A percentile compares a stretch with the other conserved stretches of the same genome.
These are phyloP conservation scores for Tetraneura akinire DNA, from an alignment of 1,140 invertebrate species.

Conservation along the genomic window DNA sequence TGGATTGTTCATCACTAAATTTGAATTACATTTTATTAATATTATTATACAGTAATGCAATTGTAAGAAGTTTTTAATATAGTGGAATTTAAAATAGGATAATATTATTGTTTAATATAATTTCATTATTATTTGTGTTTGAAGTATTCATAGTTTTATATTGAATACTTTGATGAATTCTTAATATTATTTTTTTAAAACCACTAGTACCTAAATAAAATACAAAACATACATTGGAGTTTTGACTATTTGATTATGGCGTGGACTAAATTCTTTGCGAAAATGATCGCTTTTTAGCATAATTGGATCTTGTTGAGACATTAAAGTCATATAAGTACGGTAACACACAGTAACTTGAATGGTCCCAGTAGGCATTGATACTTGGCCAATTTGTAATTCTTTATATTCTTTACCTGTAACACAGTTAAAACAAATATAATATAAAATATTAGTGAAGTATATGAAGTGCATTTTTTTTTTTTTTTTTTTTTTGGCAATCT, in stretches of 20 bases:
- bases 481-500: conserved; percentile 26
- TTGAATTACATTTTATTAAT: background rate
- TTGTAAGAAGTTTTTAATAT: background rate
- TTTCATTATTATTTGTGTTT: background rate
- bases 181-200: background rate
- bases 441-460: conserved; percentile 49
- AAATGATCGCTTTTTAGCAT: conserved; percentile 92
- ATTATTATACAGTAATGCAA: background rate
- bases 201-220: background rate
- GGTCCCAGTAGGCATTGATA: conserved; percentile 80
- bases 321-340: conserved; percentile 85
- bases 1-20: conserved; percentile 32
- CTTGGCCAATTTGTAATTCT: conserved; percentile 75
- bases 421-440: conserved; percentile 54
- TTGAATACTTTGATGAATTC: background rate
- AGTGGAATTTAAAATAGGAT: background rate
- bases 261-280: conserved; percentile 72
- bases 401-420: conserved; percentile 70
- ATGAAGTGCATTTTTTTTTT: background rate
- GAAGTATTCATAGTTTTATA: background rate
- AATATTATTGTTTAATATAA: background rate
- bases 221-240: conserved; percentile 63
- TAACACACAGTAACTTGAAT: conserved; percentile 78
- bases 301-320: conserved; percentile 75
- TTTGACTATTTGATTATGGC: conserved; percentile 54